phyloP scores from a whole-genome alignment of 2,888 invertebrate species.

The Cistogaster globosa region DNA sequence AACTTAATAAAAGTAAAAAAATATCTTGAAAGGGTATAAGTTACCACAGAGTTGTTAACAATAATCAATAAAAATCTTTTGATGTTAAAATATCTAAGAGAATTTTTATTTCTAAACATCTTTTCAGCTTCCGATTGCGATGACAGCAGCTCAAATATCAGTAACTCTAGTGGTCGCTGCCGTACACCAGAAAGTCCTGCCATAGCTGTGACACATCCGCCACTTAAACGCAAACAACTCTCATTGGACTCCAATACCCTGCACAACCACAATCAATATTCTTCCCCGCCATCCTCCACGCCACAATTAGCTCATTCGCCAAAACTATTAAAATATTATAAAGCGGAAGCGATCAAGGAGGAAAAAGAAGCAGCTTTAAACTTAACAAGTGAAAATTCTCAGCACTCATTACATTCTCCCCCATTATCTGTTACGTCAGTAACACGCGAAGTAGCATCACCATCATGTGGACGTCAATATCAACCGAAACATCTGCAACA shows the following conservation, averaged over 20 bases:
- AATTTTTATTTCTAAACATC: neutral
- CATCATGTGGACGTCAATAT: constrained; percentile 68
- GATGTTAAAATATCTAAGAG: neutral
- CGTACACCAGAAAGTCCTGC: constrained; percentile 81
- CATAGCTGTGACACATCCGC: constrained; percentile 74
- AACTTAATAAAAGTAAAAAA: neutral
- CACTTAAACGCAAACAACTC: constrained; percentile 74
- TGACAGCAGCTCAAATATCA: constrained; percentile 81
- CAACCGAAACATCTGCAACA: constrained; percentile 64
- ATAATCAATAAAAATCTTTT: too few relatives aligned
- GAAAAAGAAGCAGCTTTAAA: constrained; percentile 80
- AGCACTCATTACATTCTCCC: constrained; percentile 80
- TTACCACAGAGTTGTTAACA: too few relatives aligned
- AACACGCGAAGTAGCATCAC: constrained; percentile 1
- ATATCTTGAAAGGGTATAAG: neutral
- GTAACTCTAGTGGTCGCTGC: constrained; percentile 82
- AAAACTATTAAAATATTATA: constrained; percentile 51
- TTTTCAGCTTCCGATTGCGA: constrained; percentile 81
- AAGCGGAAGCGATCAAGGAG: constrained; percentile 44
- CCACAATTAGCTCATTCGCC: constrained; percentile 39
- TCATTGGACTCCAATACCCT: constrained; percentile 67
- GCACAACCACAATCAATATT: constrained; percentile 66
- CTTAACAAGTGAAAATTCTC: constrained; percentile 81
- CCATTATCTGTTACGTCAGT: constrained; percentile 72
- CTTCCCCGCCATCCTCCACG: constrained; percentile 44